These are phyloP conservation scores for Atta colombica DNA, from an alignment of 1,140 invertebrate genomes.

Conservation along the genomic window DNA sequence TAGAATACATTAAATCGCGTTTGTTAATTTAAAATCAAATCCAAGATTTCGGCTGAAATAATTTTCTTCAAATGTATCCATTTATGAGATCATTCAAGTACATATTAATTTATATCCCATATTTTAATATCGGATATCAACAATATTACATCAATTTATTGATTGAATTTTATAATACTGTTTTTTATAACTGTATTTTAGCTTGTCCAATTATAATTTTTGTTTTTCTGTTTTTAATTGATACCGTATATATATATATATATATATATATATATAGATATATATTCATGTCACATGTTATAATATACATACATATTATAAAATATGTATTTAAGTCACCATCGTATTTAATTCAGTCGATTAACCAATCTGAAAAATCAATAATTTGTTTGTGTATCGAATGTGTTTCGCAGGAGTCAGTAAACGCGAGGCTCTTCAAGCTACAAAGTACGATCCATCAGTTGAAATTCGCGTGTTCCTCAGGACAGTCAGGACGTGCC, in stretches of 20 bases:
- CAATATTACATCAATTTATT: background rate
- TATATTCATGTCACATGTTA: background rate
- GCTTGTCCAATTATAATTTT: too few relatives aligned
- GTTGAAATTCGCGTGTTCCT: conserved; percentile 31
- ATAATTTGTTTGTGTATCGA: background rate
- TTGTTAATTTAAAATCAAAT: background rate
- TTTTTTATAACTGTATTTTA: background rate
- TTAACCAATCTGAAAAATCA: background rate
- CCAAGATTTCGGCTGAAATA: background rate
- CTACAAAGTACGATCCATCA: background rate
- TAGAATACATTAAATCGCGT: background rate
- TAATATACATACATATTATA: background rate
- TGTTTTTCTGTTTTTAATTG: background rate
- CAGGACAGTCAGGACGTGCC: conserved; percentile 26
- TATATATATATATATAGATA: too few relatives aligned
- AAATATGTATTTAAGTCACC: too few relatives aligned
- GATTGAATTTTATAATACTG: background rate
- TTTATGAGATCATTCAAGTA: background rate
- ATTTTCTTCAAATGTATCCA: background rate
- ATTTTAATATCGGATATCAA: background rate
- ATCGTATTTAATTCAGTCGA: background rate
- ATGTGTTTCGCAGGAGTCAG: conserved; percentile 14
- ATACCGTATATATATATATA: too few relatives aligned
- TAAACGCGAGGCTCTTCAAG: background rate
- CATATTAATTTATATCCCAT: background rate